Evolutionary conservation across 1,140 invertebrate genomes (phyloP).

Genomic region (Augochlora pura): DNA sequence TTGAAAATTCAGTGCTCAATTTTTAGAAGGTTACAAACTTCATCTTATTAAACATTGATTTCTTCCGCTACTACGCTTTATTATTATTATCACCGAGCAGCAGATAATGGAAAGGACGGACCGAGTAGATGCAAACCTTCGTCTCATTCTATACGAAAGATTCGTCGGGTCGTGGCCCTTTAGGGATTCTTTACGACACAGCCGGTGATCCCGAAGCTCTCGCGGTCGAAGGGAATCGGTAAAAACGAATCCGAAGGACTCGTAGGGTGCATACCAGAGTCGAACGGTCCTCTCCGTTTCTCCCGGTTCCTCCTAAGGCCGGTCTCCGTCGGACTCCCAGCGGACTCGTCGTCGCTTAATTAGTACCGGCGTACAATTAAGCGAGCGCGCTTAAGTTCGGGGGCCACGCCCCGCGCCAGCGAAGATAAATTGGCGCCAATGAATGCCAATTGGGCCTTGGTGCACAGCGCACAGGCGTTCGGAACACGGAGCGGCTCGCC

Average conservation of each 20-base stretch:
- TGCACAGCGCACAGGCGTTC: conserved; percentile 30
- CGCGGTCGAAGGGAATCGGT: background rate
- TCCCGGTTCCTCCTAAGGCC: too few relatives aligned
- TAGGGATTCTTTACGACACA: too few relatives aligned
- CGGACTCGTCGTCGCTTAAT: conserved; percentile 64
- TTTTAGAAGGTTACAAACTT: too few relatives aligned
- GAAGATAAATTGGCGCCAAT: conserved; percentile 67
- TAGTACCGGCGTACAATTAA: conserved; percentile 67
- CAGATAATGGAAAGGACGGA: too few relatives aligned
- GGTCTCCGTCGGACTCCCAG: conserved; percentile 25
- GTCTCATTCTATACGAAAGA: too few relatives aligned
- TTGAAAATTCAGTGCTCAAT: too few relatives aligned
- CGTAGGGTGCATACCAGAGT: background rate
- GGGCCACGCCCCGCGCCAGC: conserved; percentile 53
- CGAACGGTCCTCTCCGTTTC: background rate
- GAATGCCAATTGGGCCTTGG: conserved; percentile 65
- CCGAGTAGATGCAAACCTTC: too few relatives aligned
- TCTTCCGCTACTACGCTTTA: too few relatives aligned
- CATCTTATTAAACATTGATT: too few relatives aligned
- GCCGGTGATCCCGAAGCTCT: too few relatives aligned
- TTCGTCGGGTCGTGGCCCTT: too few relatives aligned
- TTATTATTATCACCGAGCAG: too few relatives aligned
- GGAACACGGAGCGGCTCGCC: conserved; percentile 13
- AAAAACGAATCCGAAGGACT: conserved; percentile 2
- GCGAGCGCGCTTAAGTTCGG: conserved; percentile 58